A percentile compares a stretch with the other conserved stretches of the same genome.
Evolutionary conservation across 1,140 invertebrate species (phyloP).

Genomic region (Sesamia nonagrioides): DNA sequence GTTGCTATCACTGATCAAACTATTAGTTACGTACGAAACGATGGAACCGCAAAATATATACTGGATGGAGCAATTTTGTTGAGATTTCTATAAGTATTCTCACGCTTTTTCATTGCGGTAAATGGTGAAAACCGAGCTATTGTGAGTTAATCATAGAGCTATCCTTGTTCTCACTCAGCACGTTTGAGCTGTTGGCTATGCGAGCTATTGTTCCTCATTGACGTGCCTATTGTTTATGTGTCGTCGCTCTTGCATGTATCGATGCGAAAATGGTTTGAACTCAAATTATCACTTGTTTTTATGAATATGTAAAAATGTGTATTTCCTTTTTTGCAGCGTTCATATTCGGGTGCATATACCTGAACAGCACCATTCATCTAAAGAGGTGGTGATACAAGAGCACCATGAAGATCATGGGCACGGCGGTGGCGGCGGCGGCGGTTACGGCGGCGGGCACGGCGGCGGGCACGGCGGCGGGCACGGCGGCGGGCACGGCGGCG

Average conservation of each 20-base stretch:
- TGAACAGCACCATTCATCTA: slow-evolving; percentile 75
- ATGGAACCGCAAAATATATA: slow-evolving; percentile 64
- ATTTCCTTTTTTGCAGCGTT: slow-evolving; percentile 73
- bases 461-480: slow-evolving; percentile 54
- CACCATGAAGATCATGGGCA: slow-evolving; percentile 72
- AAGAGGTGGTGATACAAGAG: slow-evolving; percentile 78
- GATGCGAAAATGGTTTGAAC: slow-evolving; percentile 42
- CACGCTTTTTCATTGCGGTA: slow-evolving; percentile 79
- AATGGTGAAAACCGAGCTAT: slow-evolving; percentile 80
- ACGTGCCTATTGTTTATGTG: slow-evolving; percentile 15
- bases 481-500: slow-evolving; percentile 55
- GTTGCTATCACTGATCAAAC: slow-evolving; percentile 25
- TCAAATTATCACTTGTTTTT: slow-evolving; percentile 38
- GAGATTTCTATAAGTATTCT: slow-evolving; percentile 79
- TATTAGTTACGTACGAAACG: slow-evolving; percentile 52
- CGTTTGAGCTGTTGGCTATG: slow-evolving; percentile 62
- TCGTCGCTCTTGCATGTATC: slow-evolving; percentile 22
- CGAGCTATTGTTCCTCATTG: slow-evolving; percentile 59
- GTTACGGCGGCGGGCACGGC: slow-evolving; percentile 51
- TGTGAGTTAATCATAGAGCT: slow-evolving; percentile 68
- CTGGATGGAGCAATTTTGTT: slow-evolving; percentile 67
- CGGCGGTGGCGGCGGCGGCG: slow-evolving; percentile 61
- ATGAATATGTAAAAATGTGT: neutral
- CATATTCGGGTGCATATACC: slow-evolving; percentile 82
- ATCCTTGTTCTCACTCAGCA: slow-evolving; percentile 70